Conservation (phyloP, 2,797 vertebrate species). For the Pantherophis alleghaniensis region DNA sequence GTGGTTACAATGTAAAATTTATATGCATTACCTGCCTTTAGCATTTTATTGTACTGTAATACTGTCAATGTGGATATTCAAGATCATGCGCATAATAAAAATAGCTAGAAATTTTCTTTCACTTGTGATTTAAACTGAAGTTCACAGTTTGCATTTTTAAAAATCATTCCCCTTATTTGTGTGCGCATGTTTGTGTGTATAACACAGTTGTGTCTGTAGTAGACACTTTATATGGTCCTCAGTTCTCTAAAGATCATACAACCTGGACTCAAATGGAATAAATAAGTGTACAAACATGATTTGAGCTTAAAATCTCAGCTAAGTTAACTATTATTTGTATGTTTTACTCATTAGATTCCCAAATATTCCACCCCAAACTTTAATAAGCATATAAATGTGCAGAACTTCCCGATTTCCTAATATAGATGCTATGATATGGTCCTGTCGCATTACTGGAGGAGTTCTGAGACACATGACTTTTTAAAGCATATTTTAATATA, state of each 20-base stretch:
- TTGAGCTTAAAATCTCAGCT: neutral
- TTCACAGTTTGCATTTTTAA: neutral
- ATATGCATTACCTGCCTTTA: neutral
- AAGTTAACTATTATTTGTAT: neutral
- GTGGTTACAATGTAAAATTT: neutral
- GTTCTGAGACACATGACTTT: neutral
- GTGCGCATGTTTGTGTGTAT: neutral
- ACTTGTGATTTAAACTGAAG: neutral
- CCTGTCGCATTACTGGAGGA: neutral
- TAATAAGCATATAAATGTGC: neutral
- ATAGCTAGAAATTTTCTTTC: neutral
- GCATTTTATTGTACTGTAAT: neutral
- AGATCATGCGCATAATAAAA: neutral
- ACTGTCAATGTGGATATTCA: neutral
- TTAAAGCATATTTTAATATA: neutral
- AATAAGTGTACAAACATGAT: neutral
- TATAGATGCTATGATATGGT: neutral
- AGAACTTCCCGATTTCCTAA: neutral
- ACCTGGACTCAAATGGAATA: neutral
- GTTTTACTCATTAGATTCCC: neutral
- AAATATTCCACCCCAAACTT: neutral
- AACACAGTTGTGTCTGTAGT: neutral
- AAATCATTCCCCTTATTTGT: neutral
- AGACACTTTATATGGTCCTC: neutral
- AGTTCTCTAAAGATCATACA: neutral